Evolutionary conservation across 37 sponge, comb jelly and placozoan species (phyloP).

Genomic region (Aplysina aerophoba): DNA sequence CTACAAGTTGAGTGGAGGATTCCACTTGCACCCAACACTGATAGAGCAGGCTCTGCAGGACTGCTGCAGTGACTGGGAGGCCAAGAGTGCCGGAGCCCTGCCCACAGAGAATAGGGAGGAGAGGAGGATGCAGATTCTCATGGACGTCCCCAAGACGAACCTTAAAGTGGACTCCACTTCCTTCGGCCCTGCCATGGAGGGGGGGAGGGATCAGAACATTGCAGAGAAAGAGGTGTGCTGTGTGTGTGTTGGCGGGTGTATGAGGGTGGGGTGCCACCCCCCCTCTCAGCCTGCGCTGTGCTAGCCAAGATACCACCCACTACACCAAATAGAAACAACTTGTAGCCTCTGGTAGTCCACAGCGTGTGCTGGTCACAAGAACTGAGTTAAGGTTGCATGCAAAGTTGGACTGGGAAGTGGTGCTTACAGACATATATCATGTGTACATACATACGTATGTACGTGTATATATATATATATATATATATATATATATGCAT

Average conservation of each 20-base stretch:
- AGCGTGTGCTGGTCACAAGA: too few relatives aligned
- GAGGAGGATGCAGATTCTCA: slow-evolving; percentile 39
- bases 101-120: slow-evolving; percentile 43
- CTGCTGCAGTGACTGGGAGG: slow-evolving; percentile 83
- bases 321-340: neutral
- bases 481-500: too few relatives aligned
- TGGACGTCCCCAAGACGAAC: slow-evolving; percentile 55
- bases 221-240: slow-evolving; percentile 54
- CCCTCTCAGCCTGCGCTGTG: too few relatives aligned
- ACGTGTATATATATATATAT: neutral
- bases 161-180: slow-evolving; percentile 38
- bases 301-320: too few relatives aligned
- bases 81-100: slow-evolving; percentile 64
- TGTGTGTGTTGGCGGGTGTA: too few relatives aligned
- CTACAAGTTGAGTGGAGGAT: slow-evolving; percentile 66
- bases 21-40: slow-evolving; percentile 73
- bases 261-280: too few relatives aligned
- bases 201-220: slow-evolving; percentile 38
- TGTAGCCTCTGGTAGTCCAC: neutral
- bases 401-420: neutral
- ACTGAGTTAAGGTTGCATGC: too few relatives aligned
- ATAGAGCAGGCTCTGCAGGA: slow-evolving; percentile 63
- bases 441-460: neutral
- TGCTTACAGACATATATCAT: neutral
- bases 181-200: slow-evolving; percentile 50